Evolutionary conservation across 2,797 vertebrate genomes (phyloP).

Genomic region (Arremon aurantiirostris): DNA sequence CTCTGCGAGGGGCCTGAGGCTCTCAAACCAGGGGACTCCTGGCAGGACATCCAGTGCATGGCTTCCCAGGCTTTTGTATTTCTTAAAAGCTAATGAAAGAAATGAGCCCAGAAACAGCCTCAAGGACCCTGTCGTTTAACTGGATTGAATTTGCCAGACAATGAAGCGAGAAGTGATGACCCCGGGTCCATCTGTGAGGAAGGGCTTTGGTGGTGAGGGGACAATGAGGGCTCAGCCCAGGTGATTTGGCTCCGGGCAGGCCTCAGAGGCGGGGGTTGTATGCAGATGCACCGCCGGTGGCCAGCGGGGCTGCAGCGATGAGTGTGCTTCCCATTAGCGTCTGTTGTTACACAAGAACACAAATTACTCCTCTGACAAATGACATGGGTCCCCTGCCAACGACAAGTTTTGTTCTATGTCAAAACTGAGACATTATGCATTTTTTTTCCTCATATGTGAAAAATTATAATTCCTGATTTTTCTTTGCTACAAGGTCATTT

Average conservation of each 20-base stretch:
- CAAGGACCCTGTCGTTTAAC: neutral
- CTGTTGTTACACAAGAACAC: slow-evolving; percentile 33
- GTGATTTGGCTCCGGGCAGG: neutral
- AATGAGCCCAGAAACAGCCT: neutral
- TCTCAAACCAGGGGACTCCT: neutral
- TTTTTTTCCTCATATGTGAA: neutral
- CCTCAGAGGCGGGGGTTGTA: neutral
- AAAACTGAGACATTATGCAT: neutral
- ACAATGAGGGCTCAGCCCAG: neutral
- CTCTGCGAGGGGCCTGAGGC: neutral
- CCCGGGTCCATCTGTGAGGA: neutral
- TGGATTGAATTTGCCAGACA: neutral
- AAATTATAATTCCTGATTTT: neutral
- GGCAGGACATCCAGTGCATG: neutral
- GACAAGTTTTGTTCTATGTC: neutral
- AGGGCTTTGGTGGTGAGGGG: neutral
- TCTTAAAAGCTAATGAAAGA: slow-evolving; percentile 5
- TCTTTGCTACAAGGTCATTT: neutral
- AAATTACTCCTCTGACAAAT: slow-evolving; percentile 1
- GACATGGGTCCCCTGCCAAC: neutral
- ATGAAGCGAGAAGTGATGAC: neutral
- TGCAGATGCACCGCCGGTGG: neutral
- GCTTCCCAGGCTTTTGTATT: neutral
- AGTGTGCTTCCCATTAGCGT: slow-evolving; percentile 1
- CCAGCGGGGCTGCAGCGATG: neutral